These are phyloP conservation scores for Enteromius anoplus DNA, from an alignment of 2,797 vertebrate species.

Conservation along the genomic window DNA sequence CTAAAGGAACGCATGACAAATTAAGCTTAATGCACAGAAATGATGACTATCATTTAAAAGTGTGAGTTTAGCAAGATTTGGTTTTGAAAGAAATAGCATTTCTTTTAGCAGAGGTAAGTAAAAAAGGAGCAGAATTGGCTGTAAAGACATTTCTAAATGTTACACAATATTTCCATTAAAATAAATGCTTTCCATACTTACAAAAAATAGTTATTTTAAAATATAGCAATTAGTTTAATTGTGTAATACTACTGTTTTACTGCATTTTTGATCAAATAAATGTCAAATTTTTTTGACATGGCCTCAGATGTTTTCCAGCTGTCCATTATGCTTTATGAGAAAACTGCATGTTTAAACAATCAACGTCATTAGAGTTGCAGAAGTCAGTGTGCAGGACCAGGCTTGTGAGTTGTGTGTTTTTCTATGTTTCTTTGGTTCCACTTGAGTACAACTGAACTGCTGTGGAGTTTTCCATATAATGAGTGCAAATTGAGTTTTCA, in stretches of 20 bases:
- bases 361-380: conserved; percentile 12
- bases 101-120: background rate
- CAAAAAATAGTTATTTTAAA: background rate
- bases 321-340: background rate
- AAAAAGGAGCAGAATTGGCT: background rate
- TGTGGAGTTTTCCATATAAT: conserved; percentile 28
- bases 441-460: conserved; percentile 34
- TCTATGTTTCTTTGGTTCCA: conserved; percentile 32
- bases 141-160: background rate
- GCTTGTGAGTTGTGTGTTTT: conserved; percentile 26
- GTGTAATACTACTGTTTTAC: background rate
- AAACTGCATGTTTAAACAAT: conserved; percentile 19
- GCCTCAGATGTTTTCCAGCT: background rate
- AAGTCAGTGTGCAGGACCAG: conserved; percentile 35
- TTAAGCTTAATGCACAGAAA: background rate
- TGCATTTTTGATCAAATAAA: background rate
- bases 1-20: background rate
- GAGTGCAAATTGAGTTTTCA: conserved; percentile 32
- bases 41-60: background rate
- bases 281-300: background rate
- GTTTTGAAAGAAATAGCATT: background rate
- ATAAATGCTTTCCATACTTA: background rate
- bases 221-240: background rate
- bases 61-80: background rate
- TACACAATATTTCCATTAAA: background rate